Conservation (phyloP, 2,797 vertebrate genomes). For the Alcedo quadribrachys region DNA sequence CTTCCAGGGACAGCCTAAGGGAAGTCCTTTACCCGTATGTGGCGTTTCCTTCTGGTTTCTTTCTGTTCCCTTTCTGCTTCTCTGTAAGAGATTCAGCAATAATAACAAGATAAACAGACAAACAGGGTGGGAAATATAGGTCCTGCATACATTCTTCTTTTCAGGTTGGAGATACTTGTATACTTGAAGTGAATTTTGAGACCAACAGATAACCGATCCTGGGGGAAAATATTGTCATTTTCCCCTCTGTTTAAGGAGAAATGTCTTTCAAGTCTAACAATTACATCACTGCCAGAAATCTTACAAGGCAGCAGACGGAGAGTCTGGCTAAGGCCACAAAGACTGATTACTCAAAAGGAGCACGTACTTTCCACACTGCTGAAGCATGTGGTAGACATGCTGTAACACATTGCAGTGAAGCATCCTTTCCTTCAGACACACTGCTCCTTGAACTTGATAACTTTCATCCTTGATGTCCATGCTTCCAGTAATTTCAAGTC, state of each 20-base stretch:
- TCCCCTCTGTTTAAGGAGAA: neutral
- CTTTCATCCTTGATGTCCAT: neutral
- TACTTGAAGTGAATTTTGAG: neutral
- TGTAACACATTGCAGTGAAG: neutral
- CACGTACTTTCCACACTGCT: neutral
- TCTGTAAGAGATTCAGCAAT: neutral
- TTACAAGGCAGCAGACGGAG: neutral
- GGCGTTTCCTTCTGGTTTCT: neutral
- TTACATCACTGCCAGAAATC: neutral
- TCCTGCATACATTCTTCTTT: neutral
- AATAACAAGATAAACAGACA: neutral
- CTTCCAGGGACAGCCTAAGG: neutral
- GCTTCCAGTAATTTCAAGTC: neutral
- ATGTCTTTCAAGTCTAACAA: neutral
- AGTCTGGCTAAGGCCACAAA: neutral
- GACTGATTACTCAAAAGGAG: neutral
- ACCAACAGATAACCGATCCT: neutral
- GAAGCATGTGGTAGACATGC: neutral
- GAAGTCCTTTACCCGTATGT: fast-evolving
- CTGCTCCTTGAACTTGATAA: neutral
- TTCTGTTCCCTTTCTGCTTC: neutral
- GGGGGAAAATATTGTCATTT: neutral
- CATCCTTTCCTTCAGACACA: fast-evolving
- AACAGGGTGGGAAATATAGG: neutral
- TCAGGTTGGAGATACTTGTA: fast-evolving